phyloP scores from a whole-genome alignment of 2,888 invertebrate species.

The Acanthosoma haemorrhoidale region DNA sequence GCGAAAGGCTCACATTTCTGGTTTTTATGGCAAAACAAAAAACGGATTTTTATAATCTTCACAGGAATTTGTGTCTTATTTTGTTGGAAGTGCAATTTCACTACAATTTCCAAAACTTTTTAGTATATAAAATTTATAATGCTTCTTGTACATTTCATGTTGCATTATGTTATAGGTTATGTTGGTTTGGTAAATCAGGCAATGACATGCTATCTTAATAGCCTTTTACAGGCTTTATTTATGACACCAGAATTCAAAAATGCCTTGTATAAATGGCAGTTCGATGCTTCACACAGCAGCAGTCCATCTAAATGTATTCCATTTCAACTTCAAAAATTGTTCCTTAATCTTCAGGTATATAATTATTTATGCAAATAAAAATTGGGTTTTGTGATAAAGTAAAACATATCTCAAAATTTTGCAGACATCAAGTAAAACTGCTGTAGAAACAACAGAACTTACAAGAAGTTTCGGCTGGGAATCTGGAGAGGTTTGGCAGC shows the following conservation, averaged over 20 bases:
- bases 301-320: constrained; percentile 67
- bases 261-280: constrained; percentile 78
- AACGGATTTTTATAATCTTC: too few relatives aligned
- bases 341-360: constrained; percentile 69
- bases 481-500: constrained; percentile 83
- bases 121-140: too few relatives aligned
- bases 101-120: too few relatives aligned
- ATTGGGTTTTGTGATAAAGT: neutral
- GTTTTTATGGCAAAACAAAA: too few relatives aligned
- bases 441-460: constrained; percentile 80
- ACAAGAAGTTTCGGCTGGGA: constrained; percentile 89
- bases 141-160: too few relatives aligned
- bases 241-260: constrained; percentile 92
- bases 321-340: constrained; percentile 77
- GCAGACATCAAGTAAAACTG: constrained; percentile 68
- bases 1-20: too few relatives aligned
- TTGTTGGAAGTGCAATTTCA: too few relatives aligned
- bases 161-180: constrained; percentile 52
- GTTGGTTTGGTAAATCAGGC: constrained; percentile 83
- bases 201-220: constrained; percentile 89
- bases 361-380: neutral
- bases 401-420: constrained; percentile 31
- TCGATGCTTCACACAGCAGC: constrained; percentile 51
- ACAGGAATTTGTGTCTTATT: too few relatives aligned
- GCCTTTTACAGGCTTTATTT: constrained; percentile 76